Evolutionary conservation across 2,113 vertebrate genomes (phyloP).

Genomic region (Lota lota): DNA sequence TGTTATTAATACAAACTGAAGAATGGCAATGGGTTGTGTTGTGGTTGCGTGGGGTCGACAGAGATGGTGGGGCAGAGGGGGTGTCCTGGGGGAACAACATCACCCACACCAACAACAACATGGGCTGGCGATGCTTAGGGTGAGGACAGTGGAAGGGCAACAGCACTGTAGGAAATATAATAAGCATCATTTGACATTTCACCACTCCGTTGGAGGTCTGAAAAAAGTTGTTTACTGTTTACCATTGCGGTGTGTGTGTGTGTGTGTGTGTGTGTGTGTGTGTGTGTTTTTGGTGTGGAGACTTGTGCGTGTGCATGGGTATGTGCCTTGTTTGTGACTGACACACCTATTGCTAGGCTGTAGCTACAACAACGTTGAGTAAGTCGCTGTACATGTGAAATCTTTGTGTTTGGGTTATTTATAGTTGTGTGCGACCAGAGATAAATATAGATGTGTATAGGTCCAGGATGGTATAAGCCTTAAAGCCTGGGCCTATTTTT

Average conservation of each 20-base stretch:
- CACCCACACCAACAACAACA: not conserved
- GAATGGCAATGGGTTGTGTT: constrained; percentile 38
- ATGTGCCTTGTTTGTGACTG: constrained; percentile 6
- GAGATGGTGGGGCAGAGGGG: constrained; percentile 20
- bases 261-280: not conserved
- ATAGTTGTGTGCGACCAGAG: not conserved
- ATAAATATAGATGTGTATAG: not conserved
- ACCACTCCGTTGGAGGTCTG: constrained; percentile 21
- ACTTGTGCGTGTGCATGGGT: not conserved
- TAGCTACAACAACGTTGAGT: not conserved
- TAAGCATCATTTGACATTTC: constrained; percentile 13
- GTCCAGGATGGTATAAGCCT: not conserved
- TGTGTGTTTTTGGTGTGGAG: not conserved
- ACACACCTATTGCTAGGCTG: not conserved
- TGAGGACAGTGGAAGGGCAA: constrained; percentile 24
- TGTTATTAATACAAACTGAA: constrained; percentile 59
- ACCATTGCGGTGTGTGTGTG: not conserved
- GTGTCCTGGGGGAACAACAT: constrained; percentile 8
- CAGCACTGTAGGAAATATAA: constrained; percentile 32
- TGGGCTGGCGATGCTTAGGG: constrained; percentile 27
- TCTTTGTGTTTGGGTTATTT: not conserved
- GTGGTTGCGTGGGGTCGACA: constrained; percentile 41
- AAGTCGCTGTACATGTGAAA: not conserved
- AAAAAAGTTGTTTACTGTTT: not conserved
- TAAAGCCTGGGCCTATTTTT: constrained; percentile 26